Conservation (phyloP, 2,797 vertebrate genomes). For the Chelon auratus region DNA sequence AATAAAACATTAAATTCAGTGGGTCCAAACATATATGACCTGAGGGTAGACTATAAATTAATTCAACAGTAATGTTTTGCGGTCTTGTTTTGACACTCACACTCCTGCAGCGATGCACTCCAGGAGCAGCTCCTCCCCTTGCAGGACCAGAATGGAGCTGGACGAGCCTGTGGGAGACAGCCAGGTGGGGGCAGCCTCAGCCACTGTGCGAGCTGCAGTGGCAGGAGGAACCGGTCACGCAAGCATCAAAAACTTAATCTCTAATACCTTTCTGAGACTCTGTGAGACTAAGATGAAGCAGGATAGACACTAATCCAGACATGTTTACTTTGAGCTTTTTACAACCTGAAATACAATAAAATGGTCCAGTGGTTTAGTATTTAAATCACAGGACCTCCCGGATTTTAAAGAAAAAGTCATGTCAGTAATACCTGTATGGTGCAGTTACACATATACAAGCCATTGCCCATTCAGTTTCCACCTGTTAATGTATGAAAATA, state of each 20-base stretch:
- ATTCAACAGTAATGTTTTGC: background rate
- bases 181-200: constrained; percentile 93
- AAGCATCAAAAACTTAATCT: background rate
- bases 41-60: too few relatives aligned
- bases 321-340: constrained; percentile 74
- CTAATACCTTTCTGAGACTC: background rate
- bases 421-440: too few relatives aligned
- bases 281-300: background rate
- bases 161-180: constrained; percentile 90
- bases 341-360: constrained; percentile 87
- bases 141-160: constrained; percentile 91
- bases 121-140: constrained; percentile 92
- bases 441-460: too few relatives aligned
- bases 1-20: background rate
- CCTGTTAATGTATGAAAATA: background rate
- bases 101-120: constrained; percentile 97
- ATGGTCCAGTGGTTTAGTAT: constrained; percentile 55
- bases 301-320: background rate
- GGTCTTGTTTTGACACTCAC: constrained; percentile 82
- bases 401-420: constrained; percentile 24
- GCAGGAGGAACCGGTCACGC: constrained; percentile 13
- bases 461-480: background rate
- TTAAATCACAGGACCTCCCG: constrained; percentile 19
- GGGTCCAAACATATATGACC: too few relatives aligned
- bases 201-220: constrained; percentile 89